Base-by-base conservation (phyloP, 2,113 vertebrate genomes). In the Amphilophus citrinellus region DNA sequence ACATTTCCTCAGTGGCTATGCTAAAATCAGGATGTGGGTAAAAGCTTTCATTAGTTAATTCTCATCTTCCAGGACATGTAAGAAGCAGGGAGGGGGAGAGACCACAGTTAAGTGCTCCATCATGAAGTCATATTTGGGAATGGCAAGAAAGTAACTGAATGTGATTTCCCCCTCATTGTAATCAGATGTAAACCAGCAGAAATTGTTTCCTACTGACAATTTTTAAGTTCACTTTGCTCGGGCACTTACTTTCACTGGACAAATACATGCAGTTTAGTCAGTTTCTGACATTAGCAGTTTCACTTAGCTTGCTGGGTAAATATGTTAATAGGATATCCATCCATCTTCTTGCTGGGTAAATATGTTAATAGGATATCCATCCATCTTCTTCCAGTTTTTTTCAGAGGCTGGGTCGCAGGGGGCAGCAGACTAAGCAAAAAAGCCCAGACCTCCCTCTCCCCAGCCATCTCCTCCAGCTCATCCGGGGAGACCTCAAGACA, bases 131-230 rank as follows among this genome's bases (percentile, higher is more conserved):
- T 47, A 14, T 47, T 18, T 60, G 15, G 8, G 57, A 76, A 44
- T 9, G 24, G 59, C 3, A 14, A 66, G 63, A 44, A 8, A 66
- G n/a, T 0, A 42, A 22, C 0, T 15, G 11, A 18, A 2, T 14
- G 2, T 50, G 47, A 15, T 15, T 6, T 3, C 2, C 2, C 7
- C 47, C 5, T 53, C 6, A 53, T 53, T 53, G 15, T 53, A 53
- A 53, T 15, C 13, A 15, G 44, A 14, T 53, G 5, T 53, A 53
- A 53, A 15, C 15, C 22, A 42, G 20, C 10, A 65, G 0, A 4
- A 65, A 1, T 22, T 24, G 1, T 66, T 66, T 42, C 35, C 4
- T 47, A 14, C 44, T 15, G 62, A n/a, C 3, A 24, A 22, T 66
- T 66, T 24, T 7, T 11, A 66, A 15, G 37, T 66, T 66, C 37